Evolutionary conservation across 2,797 vertebrate genomes (phyloP).

Genomic region (Sebastes taczanowskii): DNA sequence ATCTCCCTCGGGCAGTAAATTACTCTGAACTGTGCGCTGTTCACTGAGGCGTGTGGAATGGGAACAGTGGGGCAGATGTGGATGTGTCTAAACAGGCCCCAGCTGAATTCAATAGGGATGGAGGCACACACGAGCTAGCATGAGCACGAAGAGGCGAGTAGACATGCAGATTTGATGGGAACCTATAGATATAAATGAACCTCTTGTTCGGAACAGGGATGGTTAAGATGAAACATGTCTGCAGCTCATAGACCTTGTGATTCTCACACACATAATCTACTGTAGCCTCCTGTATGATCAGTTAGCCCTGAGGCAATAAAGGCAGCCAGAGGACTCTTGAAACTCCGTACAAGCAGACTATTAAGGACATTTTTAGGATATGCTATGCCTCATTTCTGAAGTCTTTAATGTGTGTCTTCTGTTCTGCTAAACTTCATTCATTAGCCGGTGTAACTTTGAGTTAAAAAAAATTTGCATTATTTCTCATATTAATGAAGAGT

Average conservation of each 20-base stretch:
- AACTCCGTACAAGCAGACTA: neutral
- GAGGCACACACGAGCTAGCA: neutral
- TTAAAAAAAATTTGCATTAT: neutral
- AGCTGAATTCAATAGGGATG: slow-evolving; percentile 3
- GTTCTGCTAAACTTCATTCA: neutral
- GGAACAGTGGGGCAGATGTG: slow-evolving; percentile 39
- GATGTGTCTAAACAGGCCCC: slow-evolving; percentile 32
- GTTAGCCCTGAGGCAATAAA: neutral
- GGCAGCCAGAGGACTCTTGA: neutral
- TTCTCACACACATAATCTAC: neutral
- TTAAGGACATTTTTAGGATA: neutral
- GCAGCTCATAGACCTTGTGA: neutral
- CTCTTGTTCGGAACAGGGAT: neutral
- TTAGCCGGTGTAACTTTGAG: neutral
- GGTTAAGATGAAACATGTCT: neutral
- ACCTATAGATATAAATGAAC: neutral
- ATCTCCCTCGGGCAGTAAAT: slow-evolving; percentile 22
- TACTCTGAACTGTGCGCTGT: slow-evolving; percentile 25
- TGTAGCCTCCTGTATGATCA: neutral
- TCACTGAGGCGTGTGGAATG: slow-evolving; percentile 27
- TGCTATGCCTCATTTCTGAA: neutral
- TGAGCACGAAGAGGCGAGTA: neutral
- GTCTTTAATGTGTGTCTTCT: neutral
- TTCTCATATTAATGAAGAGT: neutral
- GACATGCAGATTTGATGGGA: neutral